Conservation (phyloP, 1,140 invertebrate genomes). For the Arion vulgaris region DNA sequence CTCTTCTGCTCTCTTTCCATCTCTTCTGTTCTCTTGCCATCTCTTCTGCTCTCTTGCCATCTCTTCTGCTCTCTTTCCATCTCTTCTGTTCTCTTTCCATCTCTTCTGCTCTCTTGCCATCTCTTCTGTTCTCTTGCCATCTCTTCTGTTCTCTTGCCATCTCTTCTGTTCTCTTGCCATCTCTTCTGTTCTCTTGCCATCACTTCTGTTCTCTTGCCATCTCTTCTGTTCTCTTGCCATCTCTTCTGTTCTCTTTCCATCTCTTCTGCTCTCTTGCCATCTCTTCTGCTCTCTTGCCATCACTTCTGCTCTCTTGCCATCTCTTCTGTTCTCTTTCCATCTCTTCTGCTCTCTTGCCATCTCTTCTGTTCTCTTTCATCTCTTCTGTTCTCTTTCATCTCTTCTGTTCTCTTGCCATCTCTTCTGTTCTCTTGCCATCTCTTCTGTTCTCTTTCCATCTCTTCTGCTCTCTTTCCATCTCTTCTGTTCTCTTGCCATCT, state of each 20-base stretch:
- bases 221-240: not conserved
- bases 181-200: not conserved
- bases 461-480: no score
- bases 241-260: slow-evolving; percentile 2
- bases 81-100: no score
- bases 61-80: no score
- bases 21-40: not conserved
- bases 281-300: not conserved
- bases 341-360: not conserved
- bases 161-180: not conserved
- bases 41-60: not conserved
- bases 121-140: not conserved
- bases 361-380: not conserved
- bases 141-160: not conserved
- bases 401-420: not conserved
- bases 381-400: not conserved
- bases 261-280: not conserved
- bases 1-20: no score
- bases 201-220: not conserved
- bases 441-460: no score
- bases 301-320: not conserved
- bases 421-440: not conserved
- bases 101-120: not conserved
- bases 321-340: not conserved
- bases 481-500: no score